These are phyloP conservation scores for Pseudorhiza aurosa DNA, from an alignment of 30 jellyfish, hydroid and myxozoan species.

Conservation along the genomic window DNA sequence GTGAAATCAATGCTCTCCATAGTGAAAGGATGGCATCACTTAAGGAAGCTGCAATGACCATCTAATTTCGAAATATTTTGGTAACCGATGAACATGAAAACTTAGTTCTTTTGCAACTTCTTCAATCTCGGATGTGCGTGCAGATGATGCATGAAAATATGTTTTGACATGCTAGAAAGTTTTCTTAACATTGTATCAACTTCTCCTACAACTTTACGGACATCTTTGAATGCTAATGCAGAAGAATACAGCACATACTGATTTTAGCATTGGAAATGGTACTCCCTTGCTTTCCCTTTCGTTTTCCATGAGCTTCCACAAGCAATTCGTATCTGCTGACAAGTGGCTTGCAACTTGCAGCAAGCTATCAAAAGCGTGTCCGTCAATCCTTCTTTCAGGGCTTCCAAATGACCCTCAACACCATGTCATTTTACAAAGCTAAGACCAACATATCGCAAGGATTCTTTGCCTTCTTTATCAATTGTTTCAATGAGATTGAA, in stretches of 20 bases:
- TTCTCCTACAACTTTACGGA: constrained; percentile 40
- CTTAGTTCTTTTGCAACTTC: constrained; percentile 17
- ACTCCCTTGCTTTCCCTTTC: constrained; percentile 24
- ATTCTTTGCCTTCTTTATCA: background rate
- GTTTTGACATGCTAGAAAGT: constrained; percentile 36
- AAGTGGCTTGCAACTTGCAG: constrained; percentile 14
- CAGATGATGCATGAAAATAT: constrained; percentile 32
- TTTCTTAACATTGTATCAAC: constrained; percentile 6
- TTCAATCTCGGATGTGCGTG: constrained; percentile 41
- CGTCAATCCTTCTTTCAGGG: constrained; percentile 20
- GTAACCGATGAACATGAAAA: constrained; percentile 1
- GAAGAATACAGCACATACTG: constrained; percentile 58
- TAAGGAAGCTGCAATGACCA: constrained; percentile 47
- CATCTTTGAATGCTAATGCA: constrained; percentile 40
- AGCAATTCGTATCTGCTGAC: constrained; percentile 34
- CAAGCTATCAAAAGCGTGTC: constrained; percentile 17
- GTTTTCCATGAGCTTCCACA: constrained; percentile 34
- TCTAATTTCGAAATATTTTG: constrained; percentile 30
- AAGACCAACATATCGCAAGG: constrained; percentile 33
- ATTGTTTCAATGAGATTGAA: constrained; percentile 11
- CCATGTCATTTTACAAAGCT: background rate
- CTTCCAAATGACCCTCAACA: constrained; percentile 36
- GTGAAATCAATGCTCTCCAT: constrained; percentile 22
- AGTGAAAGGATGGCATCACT: constrained; percentile 28
- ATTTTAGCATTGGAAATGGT: constrained; percentile 38